Evolutionary conservation across 1,140 invertebrate species (phyloP).

Genomic region (Sesamia nonagrioides): DNA sequence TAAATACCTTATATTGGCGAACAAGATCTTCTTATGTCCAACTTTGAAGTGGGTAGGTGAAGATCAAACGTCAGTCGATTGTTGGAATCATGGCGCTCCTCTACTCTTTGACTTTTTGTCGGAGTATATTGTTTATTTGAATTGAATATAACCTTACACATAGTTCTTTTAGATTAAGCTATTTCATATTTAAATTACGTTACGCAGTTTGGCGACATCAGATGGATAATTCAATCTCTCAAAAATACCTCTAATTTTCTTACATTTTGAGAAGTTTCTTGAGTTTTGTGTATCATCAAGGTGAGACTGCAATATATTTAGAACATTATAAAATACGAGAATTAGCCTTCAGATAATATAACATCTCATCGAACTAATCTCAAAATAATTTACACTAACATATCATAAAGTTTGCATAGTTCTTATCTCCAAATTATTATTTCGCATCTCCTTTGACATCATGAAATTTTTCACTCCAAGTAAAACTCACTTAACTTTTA

Average conservation of each 20-base stretch:
- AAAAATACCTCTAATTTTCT: too few species aligned
- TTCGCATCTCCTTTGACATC: conserved; percentile 21
- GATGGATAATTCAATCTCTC: neutral
- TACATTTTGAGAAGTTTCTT: too few species aligned
- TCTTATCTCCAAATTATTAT: conserved; percentile 34
- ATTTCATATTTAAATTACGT: neutral
- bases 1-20: neutral
- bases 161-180: neutral
- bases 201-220: neutral
- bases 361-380: conserved; percentile 28
- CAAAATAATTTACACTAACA: neutral
- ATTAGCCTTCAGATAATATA: neutral
- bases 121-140: neutral
- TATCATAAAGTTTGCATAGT: conserved; percentile 23
- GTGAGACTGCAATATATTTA: too few species aligned
- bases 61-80: conserved; percentile 29
- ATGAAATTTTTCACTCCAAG: conserved; percentile 17
- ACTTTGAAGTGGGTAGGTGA: conserved; percentile 21
- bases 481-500: conserved; percentile 38
- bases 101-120: neutral
- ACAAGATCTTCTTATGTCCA: conserved; percentile 14
- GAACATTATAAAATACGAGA: too few species aligned
- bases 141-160: neutral
- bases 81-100: neutral
- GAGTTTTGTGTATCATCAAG: too few species aligned